phyloP scores from a whole-genome alignment of 2,888 invertebrate species.

The Xylophagus ater region DNA sequence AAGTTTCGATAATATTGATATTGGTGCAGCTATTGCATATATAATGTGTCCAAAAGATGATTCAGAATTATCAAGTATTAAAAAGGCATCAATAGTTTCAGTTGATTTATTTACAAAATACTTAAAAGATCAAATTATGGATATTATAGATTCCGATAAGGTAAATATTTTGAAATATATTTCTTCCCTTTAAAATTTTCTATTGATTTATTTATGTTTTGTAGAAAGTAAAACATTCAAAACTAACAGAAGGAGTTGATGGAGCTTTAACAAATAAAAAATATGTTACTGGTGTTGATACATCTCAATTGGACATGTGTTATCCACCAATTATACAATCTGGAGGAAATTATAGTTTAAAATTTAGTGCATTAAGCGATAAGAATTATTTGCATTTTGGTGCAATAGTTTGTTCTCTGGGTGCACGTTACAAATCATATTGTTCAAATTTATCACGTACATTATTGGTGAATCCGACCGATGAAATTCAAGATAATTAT shows the following conservation, averaged over 20 bases:
- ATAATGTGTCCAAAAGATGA: conserved; percentile 94
- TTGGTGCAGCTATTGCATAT: conserved; percentile 72
- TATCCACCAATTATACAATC: conserved; percentile 99
- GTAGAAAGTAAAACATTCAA: conserved; percentile 91
- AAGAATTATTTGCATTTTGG: conserved; percentile 93
- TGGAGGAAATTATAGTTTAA: conserved; percentile 93
- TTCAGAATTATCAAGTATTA: conserved; percentile 74
- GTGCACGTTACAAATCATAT: conserved; percentile 91
- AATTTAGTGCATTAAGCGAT: conserved; percentile 92
- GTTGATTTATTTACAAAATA: conserved; percentile 94
- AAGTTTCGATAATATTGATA: conserved; percentile 75
- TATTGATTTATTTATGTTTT: conserved; percentile 25
- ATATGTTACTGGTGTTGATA: conserved; percentile 83
- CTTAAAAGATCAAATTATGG: conserved; percentile 95
- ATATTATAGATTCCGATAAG: conserved; percentile 95
- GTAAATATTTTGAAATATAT: conserved; percentile 36
- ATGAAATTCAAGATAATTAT: conserved; percentile 72
- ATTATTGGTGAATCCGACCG: conserved; percentile 85
- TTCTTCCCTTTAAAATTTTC: conserved; percentile 1
- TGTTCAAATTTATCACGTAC: conserved; percentile 97
- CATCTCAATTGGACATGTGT: conserved; percentile 87
- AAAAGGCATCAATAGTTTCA: conserved; percentile 85
- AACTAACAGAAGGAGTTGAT: conserved; percentile 91
- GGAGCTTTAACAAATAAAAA: conserved; percentile 90
- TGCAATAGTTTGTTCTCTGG: conserved; percentile 88